Evolutionary conservation across 2,888 invertebrate species (phyloP), one percentile per base, ranked within the genome.

Genomic region (Digitonthophagus gazella): DNA sequence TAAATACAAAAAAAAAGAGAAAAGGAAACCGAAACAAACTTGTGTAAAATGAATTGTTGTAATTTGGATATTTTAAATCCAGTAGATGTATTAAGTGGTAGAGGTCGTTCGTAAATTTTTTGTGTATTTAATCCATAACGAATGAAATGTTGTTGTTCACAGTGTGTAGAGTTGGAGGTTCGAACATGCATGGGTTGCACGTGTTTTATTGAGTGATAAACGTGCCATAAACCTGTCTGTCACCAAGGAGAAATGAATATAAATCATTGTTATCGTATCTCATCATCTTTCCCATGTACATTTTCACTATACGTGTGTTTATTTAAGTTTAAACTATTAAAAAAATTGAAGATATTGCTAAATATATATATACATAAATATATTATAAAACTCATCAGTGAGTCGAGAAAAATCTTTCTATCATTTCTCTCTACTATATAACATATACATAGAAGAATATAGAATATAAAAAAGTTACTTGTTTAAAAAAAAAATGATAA

Each of bases 221-320:
- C 82, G 82, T 82, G 82, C 82, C 82, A 82, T 82, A 82, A 77
- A 77, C 79, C 80, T 81, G 79, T 81, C 81, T 78, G 74, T 76
- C 76, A 72, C 74, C 74, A 72, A 57, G 57, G 67, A 66, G 18
- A 58, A 61, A 58, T 58, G 64, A 65, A 70, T 69, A 67, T 64
- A 66, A 67, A 68, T 69, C 73, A 75, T 74, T 68, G 69, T 72
- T 69, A 65, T 71, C 71, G 72, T 75, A 71, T 75, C 72, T 75
- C 73, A 76, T 75, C 76, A 76, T 76, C 72, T 65, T 69, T 73
- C 73, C 73, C 74, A 74, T 72, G 70, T 71, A 71, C 70, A 72
- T 72, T 71, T 76, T 74, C 75, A 77, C 75, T 78, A 74, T 75
- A 76, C 80, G 75, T 76, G 79, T 80, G 78, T 80, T 80, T 78